phyloP scores from a whole-genome alignment of 2,888 invertebrate genomes.

The Baronia brevicornis region DNA sequence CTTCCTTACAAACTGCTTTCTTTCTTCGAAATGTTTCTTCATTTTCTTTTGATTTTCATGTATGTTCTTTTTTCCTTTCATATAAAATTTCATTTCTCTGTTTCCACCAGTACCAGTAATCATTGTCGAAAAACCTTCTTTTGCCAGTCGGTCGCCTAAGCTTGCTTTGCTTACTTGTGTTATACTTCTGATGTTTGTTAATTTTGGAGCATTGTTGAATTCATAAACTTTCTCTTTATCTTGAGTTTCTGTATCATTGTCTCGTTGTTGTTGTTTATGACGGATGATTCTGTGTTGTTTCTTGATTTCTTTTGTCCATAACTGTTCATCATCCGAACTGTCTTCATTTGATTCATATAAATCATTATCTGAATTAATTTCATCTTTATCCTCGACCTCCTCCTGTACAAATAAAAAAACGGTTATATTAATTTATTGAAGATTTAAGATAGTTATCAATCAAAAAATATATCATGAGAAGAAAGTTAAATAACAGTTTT shows the following conservation, averaged over 20 bases:
- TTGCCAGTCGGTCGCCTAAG: conserved; percentile 83
- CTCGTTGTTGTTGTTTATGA: conserved; percentile 42
- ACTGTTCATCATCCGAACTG: conserved; percentile 87
- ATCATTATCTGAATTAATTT: conserved; percentile 72
- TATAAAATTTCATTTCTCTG: conserved; percentile 86
- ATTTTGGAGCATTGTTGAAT: conserved; percentile 69
- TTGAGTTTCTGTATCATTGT: conserved; percentile 27
- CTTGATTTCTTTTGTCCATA: conserved; percentile 87
- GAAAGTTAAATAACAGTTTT: too few species aligned
- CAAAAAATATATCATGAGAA: too few species aligned
- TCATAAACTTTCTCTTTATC: conserved; percentile 37
- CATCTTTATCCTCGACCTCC: conserved; percentile 39
- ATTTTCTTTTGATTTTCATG: conserved; percentile 75
- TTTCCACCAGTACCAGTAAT: conserved; percentile 79
- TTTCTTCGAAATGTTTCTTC: conserved; percentile 81
- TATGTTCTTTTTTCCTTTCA: conserved; percentile 73
- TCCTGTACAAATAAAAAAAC: conserved; percentile 30
- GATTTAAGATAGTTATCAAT: too few species aligned
- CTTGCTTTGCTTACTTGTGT: conserved; percentile 76
- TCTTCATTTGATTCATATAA: conserved; percentile 54
- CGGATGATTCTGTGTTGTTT: conserved; percentile 82
- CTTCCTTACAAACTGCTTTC: conserved; percentile 77
- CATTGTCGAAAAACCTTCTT: conserved; percentile 69
- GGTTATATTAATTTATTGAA: too few species aligned
- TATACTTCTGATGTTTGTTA: conserved; percentile 58